These are phyloP conservation scores for Crotalus horridus DNA, from an alignment of 2,113 vertebrate species.

Conservation along the genomic window DNA sequence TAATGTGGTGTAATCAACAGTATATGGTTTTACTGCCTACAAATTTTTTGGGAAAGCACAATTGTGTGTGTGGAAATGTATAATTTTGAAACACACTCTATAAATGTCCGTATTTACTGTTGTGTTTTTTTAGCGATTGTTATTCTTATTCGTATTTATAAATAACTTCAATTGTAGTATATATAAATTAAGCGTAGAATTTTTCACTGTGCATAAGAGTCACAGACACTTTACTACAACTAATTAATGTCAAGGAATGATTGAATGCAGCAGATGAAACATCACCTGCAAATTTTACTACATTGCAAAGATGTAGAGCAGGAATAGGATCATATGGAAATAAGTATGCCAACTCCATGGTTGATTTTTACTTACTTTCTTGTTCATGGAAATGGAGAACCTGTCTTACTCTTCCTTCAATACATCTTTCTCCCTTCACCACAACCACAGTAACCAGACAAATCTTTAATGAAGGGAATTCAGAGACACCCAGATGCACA, in stretches of 20 bases:
- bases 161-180: neutral
- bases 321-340: neutral
- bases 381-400: neutral
- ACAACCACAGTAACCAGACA: neutral
- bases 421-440: neutral
- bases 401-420: neutral
- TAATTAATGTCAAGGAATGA: neutral
- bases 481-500: neutral
- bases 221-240: neutral
- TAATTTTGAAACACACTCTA: fast-evolving
- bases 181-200: neutral
- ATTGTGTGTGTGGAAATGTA: fast-evolving
- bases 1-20: fast-evolving
- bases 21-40: neutral
- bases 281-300: neutral
- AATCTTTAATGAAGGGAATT: neutral
- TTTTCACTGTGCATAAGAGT: neutral
- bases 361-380: neutral
- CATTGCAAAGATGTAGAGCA: neutral
- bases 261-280: neutral
- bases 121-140: neutral
- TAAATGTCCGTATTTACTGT: neutral
- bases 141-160: neutral
- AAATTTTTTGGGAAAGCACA: neutral
- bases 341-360: neutral